phyloP scores from a whole-genome alignment of 2,888 invertebrate species.

The Noctua comes region DNA sequence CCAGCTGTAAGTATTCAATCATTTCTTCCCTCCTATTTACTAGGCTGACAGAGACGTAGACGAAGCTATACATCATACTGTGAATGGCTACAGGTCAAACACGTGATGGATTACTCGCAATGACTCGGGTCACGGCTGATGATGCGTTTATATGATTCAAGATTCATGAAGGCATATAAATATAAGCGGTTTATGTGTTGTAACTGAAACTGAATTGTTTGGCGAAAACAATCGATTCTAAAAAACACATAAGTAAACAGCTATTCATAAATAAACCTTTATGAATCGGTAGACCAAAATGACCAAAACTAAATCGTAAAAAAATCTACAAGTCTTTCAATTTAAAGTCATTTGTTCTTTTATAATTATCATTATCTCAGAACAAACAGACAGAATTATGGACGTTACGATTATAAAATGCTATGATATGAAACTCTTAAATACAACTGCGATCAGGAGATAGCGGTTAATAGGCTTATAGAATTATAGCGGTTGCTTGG shows the following conservation, averaged over 20 bases:
- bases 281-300: background rate
- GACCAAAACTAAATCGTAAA: background rate
- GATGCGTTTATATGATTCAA: conserved; percentile 30
- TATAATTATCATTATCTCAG: background rate
- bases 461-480: conserved; percentile 45
- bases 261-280: background rate
- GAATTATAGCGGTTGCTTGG: conserved; percentile 14
- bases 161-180: conserved; percentile 31
- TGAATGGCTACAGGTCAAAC: conserved; percentile 51
- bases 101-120: conserved; percentile 62
- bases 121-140: conserved; percentile 36
- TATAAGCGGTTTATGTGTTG: background rate
- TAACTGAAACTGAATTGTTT: background rate
- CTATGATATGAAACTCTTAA: conserved; percentile 16
- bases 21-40: conserved; percentile 36
- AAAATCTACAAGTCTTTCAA: background rate
- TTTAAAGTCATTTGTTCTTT: background rate
- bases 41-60: conserved; percentile 25
- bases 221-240: background rate
- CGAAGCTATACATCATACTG: conserved; percentile 51
- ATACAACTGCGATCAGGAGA: conserved; percentile 20
- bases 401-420: conserved; percentile 3
- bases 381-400: background rate
- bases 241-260: too few species aligned
- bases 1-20: conserved; percentile 41